phyloP scores from a whole-genome alignment of 2,888 invertebrate genomes.

The Tipula unca region DNA sequence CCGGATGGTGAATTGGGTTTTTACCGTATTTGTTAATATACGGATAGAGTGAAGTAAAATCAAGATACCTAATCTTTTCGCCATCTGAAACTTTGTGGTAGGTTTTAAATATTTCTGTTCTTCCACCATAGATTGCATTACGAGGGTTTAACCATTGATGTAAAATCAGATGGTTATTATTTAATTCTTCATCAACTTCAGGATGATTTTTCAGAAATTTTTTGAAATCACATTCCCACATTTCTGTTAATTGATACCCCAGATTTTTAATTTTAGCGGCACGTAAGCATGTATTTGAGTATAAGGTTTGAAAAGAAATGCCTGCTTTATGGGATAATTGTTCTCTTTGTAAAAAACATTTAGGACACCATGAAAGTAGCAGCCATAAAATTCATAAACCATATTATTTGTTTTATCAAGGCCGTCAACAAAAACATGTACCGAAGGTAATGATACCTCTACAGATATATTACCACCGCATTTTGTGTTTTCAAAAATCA shows the following conservation, averaged over 20 bases:
- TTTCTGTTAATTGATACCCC: constrained; percentile 15
- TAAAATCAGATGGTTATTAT: not conserved
- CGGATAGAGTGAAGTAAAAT: constrained; percentile 19
- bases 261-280: not conserved
- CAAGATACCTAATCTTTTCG: constrained; percentile 20
- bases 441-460: not conserved
- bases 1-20: constrained; percentile 16
- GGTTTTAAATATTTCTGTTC: not conserved
- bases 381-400: not conserved
- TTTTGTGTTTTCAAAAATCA: not conserved
- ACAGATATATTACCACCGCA: not conserved
- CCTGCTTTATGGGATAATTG: not conserved
- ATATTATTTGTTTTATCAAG: not conserved
- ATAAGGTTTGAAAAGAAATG: not conserved
- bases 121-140: not conserved
- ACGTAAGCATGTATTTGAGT: not conserved
- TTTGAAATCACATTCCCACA: constrained; percentile 1
- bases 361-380: not conserved
- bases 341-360: not conserved
- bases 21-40: not conserved
- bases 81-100: not conserved
- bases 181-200: not conserved
- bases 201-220: not conserved
- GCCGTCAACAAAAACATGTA: not conserved
- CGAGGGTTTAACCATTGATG: not conserved